phyloP scores from a whole-genome alignment of 2,113 vertebrate species.

The Conger conger region DNA sequence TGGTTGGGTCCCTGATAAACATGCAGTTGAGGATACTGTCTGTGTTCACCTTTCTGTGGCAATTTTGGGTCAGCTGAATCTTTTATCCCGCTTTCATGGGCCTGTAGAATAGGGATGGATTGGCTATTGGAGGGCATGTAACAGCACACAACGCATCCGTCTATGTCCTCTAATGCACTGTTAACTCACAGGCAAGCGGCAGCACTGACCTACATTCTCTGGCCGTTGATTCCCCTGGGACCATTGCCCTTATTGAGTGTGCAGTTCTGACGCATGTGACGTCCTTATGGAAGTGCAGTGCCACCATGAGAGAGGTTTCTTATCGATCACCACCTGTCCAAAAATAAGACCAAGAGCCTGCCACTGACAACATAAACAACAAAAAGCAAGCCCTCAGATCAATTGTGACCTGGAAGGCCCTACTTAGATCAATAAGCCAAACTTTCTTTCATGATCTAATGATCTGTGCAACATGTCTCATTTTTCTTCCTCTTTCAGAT shows the following conservation, averaged over 20 bases:
- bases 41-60: neutral
- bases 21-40: neutral
- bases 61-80: neutral
- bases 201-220: neutral
- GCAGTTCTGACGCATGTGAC: neutral
- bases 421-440: neutral
- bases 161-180: neutral
- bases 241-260: neutral
- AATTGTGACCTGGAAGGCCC: neutral
- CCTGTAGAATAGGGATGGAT: neutral
- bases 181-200: neutral
- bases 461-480: neutral
- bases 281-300: neutral
- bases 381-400: neutral
- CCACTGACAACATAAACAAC: neutral
- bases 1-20: neutral
- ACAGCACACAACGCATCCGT: neutral
- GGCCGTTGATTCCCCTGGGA: neutral
- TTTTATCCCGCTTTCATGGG: neutral
- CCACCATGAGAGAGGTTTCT: neutral
- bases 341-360: neutral
- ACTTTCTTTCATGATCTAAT: conserved; percentile 1
- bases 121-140: neutral
- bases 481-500: neutral
- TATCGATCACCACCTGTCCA: neutral